Base-by-base conservation (phyloP, 2,113 vertebrate species). In the Apteryx owenii region DNA sequence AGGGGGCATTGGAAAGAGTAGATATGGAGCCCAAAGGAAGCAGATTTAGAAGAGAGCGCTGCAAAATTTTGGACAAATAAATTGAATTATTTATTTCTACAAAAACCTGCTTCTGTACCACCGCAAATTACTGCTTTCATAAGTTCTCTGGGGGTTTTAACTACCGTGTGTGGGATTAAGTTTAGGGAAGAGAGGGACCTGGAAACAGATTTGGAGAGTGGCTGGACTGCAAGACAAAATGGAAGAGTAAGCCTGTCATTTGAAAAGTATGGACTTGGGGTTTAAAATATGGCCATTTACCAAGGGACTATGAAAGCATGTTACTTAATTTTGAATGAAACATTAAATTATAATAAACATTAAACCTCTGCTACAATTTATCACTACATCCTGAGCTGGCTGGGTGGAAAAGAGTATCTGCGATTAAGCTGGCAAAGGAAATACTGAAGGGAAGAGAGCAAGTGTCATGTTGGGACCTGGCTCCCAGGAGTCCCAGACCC, bases 251-350 rank as follows among this genome's bases (percentile, higher is more conserved):
- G 23, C 26, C 66, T 70, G 48, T 40, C 40, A 12, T 6, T 21
- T 29, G 68, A 6, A 12, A 93, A 73, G 19, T 1, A 14, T 46
- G 75, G 65, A 40, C 18, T 9, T 21, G 21, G 66, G 29, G 18
- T 75, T 78, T 75, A 75, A 83, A 72, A 71, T 31, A 64, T 0
- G 31, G 65, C 64, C 83, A 60, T 60, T 81, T 90, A 90, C 50
- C 89, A 82, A 75, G 69, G 56, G 82, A 96, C 77, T 78, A 46
- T 51, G 87, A 44, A 44, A 88, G 53, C 0, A 5, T 18, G 82
- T 42, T 93, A 65, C 83, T 95, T 97, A 96, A 97, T 97, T 95
- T 85, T 95, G 81, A 92, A 93, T 93, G 92, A 96, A 95, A 90
- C 88, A 88, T 93, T 76, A 93, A 94, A 92, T 93, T 80, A 88